phyloP scores from a whole-genome alignment of 2,113 vertebrate species.

The Brachyhypopomus occidentalis region DNA sequence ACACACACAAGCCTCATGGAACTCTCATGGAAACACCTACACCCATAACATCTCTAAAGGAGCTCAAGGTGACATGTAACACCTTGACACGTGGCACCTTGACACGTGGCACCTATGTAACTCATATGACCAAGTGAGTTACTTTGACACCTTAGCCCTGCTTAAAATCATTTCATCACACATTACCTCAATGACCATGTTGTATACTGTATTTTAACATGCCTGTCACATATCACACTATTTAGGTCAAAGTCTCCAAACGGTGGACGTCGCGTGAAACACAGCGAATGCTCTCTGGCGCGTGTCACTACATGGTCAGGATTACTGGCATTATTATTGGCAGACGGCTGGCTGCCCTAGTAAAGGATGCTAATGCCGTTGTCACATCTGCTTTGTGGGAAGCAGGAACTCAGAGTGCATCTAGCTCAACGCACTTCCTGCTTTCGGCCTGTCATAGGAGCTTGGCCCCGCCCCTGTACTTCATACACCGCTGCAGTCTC shows the following conservation, averaged over 20 bases:
- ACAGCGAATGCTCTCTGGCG: background rate
- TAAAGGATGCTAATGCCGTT: background rate
- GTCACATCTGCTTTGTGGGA: conserved; percentile 8
- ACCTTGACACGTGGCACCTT: too few species aligned
- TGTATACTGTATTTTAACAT: background rate
- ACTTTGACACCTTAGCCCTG: too few species aligned
- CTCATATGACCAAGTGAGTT: background rate
- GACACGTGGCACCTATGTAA: too few species aligned
- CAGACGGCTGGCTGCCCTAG: background rate
- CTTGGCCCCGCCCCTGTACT: background rate
- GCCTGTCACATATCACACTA: background rate
- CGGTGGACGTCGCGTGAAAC: background rate
- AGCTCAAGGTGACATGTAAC: background rate
- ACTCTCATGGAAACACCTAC: background rate
- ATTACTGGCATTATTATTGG: background rate
- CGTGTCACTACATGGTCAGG: background rate
- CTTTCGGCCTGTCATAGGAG: background rate
- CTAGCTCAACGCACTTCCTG: background rate
- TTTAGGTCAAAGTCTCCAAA: background rate
- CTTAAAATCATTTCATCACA: too few species aligned
- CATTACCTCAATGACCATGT: background rate
- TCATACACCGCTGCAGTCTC: background rate
- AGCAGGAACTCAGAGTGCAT: background rate
- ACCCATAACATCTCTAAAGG: background rate
- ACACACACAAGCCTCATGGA: too few species aligned